Base-by-base conservation (phyloP, 2,888 invertebrate species). In the Drosophila paranaensis region DNA sequence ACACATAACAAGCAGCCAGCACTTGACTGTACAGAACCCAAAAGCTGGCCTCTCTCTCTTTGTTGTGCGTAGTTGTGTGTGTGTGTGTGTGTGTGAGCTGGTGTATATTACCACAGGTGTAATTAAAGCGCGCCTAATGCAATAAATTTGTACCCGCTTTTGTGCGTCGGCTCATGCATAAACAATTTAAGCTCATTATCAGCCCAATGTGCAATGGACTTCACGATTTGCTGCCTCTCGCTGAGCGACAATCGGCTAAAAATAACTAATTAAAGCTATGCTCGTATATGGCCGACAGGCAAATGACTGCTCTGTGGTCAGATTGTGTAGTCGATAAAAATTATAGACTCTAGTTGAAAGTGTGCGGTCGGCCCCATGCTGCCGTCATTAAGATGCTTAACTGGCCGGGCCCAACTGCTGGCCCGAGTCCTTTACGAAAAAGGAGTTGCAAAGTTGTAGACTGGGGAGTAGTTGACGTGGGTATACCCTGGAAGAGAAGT, bases 291-390 rank as follows among this genome's bases (percentile, higher is more conserved):
- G 65, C 71, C 72, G 60, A 62, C 53, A 55, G 70, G 69, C 70
- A 79, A 79, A 73, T 55, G 70, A 73, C 62, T 77, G 68, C 70
- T 2, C 30, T 80, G 72, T 62, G 80, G 67, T 50, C 63, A 82
- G 84, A 84, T 86, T 82, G 83, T 74, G 73, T 69, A 74, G 65
- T 74, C 81, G 83, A 84, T 84, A 86, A 84, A 86, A 86, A 86
- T 84, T 88, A 86, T 82, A 86, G 81, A 86, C 78, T 76, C 78
- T 73, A 82, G 82, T 74, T 73, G 72, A 67, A 69, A 71, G 62
- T 71, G 72, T 50, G 48, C 53, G 76, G 76, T 71, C 58, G 45
- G 60, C 55, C 55, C 39, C 50, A 50, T 33, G 60, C 53, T 74
- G 50, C 63, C 66, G 60, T 68, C 78, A 75, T 79, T 75, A 72